Evolutionary conservation across 2,113 vertebrate genomes (phyloP).

Genomic region (Gobio gobio): DNA sequence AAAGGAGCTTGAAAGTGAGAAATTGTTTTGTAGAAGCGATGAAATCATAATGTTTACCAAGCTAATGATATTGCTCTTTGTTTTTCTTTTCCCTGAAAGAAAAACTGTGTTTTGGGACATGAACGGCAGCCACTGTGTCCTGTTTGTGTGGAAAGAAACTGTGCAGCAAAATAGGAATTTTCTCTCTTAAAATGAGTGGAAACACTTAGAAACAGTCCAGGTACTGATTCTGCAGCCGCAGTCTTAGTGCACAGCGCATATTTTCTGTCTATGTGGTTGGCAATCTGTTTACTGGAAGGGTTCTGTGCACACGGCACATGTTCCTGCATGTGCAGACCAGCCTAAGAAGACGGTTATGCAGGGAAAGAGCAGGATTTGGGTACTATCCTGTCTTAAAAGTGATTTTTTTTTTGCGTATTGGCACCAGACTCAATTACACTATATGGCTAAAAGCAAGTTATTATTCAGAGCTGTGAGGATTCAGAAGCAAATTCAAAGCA

Average conservation of each 20-base stretch:
- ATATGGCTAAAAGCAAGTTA: not conserved
- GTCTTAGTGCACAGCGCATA: slow-evolving; percentile 72
- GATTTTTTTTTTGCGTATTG: not conserved
- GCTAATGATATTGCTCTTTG: slow-evolving; percentile 51
- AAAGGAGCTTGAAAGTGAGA: slow-evolving; percentile 36
- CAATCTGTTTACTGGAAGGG: slow-evolving; percentile 78
- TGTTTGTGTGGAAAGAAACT: slow-evolving; percentile 65
- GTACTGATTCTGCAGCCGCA: slow-evolving; percentile 72
- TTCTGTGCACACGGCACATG: slow-evolving; percentile 71
- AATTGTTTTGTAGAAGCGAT: slow-evolving; percentile 19
- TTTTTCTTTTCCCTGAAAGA: slow-evolving; percentile 60
- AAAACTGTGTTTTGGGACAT: slow-evolving; percentile 59
- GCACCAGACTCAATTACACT: not conserved
- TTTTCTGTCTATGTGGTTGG: slow-evolving; percentile 78
- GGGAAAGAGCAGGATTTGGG: slow-evolving; percentile 17
- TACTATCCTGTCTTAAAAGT: not conserved
- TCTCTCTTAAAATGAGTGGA: slow-evolving; percentile 69
- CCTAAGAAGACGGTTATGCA: slow-evolving; percentile 58
- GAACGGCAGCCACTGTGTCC: slow-evolving; percentile 65
- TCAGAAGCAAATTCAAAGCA: not conserved
- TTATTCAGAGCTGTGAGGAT: not conserved
- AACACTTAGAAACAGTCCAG: slow-evolving; percentile 77
- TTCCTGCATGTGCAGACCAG: slow-evolving; percentile 72
- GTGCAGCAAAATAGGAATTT: slow-evolving; percentile 65
- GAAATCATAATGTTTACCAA: slow-evolving; percentile 53